These are phyloP conservation scores for Rhea americana DNA, from an alignment of 2,113 vertebrate species.

Conservation along the genomic window DNA sequence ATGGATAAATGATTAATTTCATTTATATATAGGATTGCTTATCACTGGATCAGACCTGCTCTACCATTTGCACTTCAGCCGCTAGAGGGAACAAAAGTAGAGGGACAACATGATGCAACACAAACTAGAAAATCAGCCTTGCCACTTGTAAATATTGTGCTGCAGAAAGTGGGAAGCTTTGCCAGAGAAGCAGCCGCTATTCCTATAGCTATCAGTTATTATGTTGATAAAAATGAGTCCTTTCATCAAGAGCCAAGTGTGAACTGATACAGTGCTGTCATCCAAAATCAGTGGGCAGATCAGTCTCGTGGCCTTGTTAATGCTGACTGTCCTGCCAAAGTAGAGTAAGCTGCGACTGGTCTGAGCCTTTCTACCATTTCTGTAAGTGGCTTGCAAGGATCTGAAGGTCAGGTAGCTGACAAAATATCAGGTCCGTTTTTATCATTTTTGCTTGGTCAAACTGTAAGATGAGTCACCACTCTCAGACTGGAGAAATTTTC, in stretches of 20 bases:
- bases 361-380: neutral
- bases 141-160: neutral
- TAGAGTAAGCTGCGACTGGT: neutral
- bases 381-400: neutral
- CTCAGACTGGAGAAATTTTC: neutral
- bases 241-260: neutral
- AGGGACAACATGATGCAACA: neutral
- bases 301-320: neutral
- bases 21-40: neutral
- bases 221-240: neutral
- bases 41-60: neutral
- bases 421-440: constrained; percentile 5
- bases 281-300: neutral
- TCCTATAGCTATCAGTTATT: neutral
- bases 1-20: neutral
- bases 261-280: neutral
- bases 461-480: neutral
- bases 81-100: neutral
- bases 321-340: neutral
- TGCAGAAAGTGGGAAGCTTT: neutral
- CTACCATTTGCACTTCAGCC: neutral
- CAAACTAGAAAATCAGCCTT: neutral
- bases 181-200: neutral
- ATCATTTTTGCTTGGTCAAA: neutral
- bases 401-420: neutral